Evolutionary conservation across 2,113 vertebrate genomes (phyloP).

Genomic region (Bufo gargarizans): DNA sequence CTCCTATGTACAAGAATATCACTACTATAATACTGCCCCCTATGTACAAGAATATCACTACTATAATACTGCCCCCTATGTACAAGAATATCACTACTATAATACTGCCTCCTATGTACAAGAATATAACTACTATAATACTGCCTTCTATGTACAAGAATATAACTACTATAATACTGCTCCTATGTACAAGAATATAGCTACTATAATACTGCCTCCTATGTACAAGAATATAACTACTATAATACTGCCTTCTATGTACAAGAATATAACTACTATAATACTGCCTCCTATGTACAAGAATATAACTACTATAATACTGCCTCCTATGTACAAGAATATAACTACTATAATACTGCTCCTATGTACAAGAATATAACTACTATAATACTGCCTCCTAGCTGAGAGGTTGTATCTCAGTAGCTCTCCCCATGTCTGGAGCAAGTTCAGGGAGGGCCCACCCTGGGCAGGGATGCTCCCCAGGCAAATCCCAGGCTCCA

Average conservation of each 20-base stretch:
- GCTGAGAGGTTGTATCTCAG: too few species aligned
- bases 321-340: too few species aligned
- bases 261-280: background rate
- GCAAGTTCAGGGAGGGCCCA: too few species aligned
- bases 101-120: background rate
- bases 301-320: background rate
- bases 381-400: too few species aligned
- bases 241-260: background rate
- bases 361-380: too few species aligned
- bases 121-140: background rate
- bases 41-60: background rate
- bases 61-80: background rate
- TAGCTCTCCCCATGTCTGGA: too few species aligned
- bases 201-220: too few species aligned
- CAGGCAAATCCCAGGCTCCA: too few species aligned
- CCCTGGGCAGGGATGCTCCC: too few species aligned
- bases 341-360: too few species aligned
- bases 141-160: background rate
- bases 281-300: background rate
- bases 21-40: background rate
- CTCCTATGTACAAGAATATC: background rate
- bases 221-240: background rate
- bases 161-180: too few species aligned
- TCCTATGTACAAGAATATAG: too few species aligned
- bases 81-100: slow-evolving; percentile 6